Evolutionary conservation across 2,888 invertebrate species (phyloP), one percentile per base, ranked within the genome.

Genomic region (Sylvicola cinctus): DNA sequence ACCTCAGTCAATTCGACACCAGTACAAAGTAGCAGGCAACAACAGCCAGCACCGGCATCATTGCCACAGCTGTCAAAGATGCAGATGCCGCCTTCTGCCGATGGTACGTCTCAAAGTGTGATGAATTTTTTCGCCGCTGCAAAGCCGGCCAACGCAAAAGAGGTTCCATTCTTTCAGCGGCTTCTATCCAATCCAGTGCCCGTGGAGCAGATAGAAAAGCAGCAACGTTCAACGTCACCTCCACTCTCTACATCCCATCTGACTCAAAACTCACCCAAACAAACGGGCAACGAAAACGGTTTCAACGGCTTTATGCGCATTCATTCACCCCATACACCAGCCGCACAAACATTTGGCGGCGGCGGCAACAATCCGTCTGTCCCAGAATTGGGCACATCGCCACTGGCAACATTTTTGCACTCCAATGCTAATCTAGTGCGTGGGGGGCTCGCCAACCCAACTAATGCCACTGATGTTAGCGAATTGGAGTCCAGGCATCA

Each of bases 171-270:
- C 11, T 61, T 85, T 25, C 79, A 80, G 48, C 68, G 80, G 41
- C 62, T 85, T 20, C 76, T 85, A 70, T 81, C 83, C 26, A 50
- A 49, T 38, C 48, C 50, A 1, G 45, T 58, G 2, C 81, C 84
- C 1, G 83, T 79, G 11, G 87, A 87, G 51, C 85, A 88, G 50
- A 77, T 90, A 49, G 90, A 90, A 49, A 83, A 83, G 47, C 84
- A 83, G 45, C 84, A 85, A 45, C 65, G 79, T 34, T 75, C 77
- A 13, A 68, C 72, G 23, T 77, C 81, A 11, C 80, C 81, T 1
- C 71, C 73, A 43, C 66, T 68, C 40, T 50, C 49, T 3, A 32
- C 54, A 56, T 39, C 62, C 62, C n/a, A 58, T 58, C 43, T 44
- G 42, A 33, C 36, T 36, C 28, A 42, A 41, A 36, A 37, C 16